Conservation (phyloP, 2,113 vertebrate species). For the Aspiorhynchus laticeps region DNA sequence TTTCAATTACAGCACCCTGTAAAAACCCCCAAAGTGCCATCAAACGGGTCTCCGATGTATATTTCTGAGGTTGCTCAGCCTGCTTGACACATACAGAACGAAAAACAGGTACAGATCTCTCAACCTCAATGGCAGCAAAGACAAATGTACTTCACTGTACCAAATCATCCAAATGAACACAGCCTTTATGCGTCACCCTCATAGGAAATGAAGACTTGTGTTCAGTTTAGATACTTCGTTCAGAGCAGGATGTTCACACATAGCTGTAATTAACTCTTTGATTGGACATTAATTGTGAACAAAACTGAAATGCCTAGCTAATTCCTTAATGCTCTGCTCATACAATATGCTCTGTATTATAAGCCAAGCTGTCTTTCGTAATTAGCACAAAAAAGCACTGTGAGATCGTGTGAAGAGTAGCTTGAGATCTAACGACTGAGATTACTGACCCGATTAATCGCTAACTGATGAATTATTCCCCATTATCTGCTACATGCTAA, state of each 20-base stretch:
- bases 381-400: conserved; percentile 71
- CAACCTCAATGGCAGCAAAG: conserved; percentile 31
- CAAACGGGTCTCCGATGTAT: conserved; percentile 59
- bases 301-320: conserved; percentile 76
- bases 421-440: conserved; percentile 54
- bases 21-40: conserved; percentile 47
- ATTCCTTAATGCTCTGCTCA: conserved; percentile 78
- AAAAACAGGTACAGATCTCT: conserved; percentile 52
- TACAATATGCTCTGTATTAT: conserved; percentile 75
- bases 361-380: conserved; percentile 76
- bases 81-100: conserved; percentile 63
- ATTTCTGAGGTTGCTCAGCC: conserved; percentile 57
- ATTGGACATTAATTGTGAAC: conserved; percentile 81
- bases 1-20: conserved; percentile 52
- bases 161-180: neutral
- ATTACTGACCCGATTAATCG: conserved; percentile 63
- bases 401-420: conserved; percentile 45
- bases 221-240: conserved; percentile 68
- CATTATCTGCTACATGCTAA: conserved; percentile 85
- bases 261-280: conserved; percentile 80
- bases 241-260: conserved; percentile 68
- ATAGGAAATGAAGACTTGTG: conserved; percentile 9
- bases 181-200: conserved; percentile 30
- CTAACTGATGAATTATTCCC: conserved; percentile 77
- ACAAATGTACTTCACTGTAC: conserved; percentile 2